These are phyloP conservation scores for Drosophila triauraria DNA, from an alignment of 1,140 invertebrate species.

Conservation along the genomic window DNA sequence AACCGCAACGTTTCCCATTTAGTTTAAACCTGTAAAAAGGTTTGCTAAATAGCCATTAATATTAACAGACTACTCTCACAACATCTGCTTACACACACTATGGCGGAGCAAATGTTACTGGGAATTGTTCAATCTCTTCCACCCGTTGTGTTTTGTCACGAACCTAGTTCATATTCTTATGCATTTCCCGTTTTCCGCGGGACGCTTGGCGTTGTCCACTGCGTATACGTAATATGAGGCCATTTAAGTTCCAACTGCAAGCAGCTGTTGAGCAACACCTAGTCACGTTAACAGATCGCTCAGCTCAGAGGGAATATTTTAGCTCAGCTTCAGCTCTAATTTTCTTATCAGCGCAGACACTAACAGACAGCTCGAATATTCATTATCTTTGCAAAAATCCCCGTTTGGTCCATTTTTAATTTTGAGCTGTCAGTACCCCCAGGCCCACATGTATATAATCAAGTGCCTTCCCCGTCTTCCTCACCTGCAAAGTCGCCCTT, in stretches of 20 bases:
- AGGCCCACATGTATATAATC: slow-evolving; percentile 13
- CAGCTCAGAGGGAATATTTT: background rate
- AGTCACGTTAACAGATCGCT: slow-evolving; percentile 5
- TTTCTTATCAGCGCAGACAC: slow-evolving; percentile 30
- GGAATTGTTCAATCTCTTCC: slow-evolving; percentile 3
- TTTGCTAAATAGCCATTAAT: slow-evolving; percentile 4
- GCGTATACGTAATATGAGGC: slow-evolving; percentile 49
- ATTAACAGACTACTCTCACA: background rate
- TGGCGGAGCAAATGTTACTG: background rate
- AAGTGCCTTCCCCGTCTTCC: slow-evolving; percentile 3
- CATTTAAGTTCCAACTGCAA: background rate
- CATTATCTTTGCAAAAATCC: slow-evolving; percentile 14
- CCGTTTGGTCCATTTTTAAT: slow-evolving; percentile 4
- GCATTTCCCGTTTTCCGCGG: background rate
- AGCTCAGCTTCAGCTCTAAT: background rate
- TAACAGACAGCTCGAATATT: slow-evolving; percentile 15
- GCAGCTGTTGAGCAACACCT: slow-evolving; percentile 1
- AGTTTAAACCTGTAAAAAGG: background rate
- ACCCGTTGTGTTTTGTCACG: slow-evolving; percentile 11
- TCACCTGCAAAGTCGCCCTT: background rate
- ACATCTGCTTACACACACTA: background rate
- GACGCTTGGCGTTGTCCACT: slow-evolving; percentile 33
- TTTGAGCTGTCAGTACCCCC: slow-evolving; percentile 8
- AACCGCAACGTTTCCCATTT: slow-evolving; percentile 4
- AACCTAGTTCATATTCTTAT: slow-evolving; percentile 2